Evolutionary conservation across 2,888 invertebrate species (phyloP), one percentile per base, ranked within the genome.

Genomic region (Nomada fabriciana): DNA sequence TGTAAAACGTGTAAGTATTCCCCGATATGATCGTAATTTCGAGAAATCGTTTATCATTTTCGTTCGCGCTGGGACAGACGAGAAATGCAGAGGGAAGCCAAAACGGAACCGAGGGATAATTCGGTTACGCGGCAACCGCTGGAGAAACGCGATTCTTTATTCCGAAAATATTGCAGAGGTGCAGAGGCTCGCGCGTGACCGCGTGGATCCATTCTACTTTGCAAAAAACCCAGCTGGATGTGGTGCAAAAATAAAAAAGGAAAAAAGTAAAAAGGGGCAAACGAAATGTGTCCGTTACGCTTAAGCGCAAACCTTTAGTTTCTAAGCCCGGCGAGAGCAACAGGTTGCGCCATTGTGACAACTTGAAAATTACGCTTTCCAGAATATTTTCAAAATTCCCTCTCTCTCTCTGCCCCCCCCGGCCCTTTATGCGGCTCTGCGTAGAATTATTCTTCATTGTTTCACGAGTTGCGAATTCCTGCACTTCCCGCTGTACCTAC

Each of bases 321-420:
- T 89, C 89, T 89, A 88, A 89, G 87, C 89, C 86, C 89, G 81
- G 70, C 70, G 89, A 68, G 89, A 68, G 88, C 88, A 88, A 88
- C 88, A 88, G 88, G 88, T 88, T 88, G 88, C 84, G 89, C 87
- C 89, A 87, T 88, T 88, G 89, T 88, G 88, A 84, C 73, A 84
- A 87, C 89, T 88, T 86, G 89, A 88, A 88, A 87, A 87, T 86
- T 86, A 84, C 80, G 86, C 84, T 82, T 82, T 76, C 86, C 75
- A 83, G 86, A 86, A 88, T 88, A 88, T 89, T 88, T 88, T 88
- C 77, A 84, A 88, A 88, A 88, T 88, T 75, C 77, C 76, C 84
- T 86, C 71, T 76, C 76, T 50, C 18, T 36, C 63, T 25, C 29
- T 36, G 15, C 23, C 4, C 36, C 29, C 7, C 9, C 53, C 25